Conservation (phyloP, 1,140 invertebrate species). For the Chionoecetes opilio region DNA sequence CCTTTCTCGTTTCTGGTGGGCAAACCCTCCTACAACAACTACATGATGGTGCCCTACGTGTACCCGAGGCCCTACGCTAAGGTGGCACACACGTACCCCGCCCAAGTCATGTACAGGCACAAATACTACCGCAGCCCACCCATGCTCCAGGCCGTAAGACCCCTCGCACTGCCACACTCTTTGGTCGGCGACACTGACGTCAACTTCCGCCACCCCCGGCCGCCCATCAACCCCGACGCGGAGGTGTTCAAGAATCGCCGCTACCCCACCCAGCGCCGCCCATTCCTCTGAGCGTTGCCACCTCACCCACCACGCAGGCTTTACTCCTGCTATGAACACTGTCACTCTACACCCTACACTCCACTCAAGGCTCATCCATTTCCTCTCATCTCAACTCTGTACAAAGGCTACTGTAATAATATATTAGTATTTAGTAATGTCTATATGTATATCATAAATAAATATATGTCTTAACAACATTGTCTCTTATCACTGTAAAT, state of each 20-base stretch:
- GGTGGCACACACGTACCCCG: too few species aligned
- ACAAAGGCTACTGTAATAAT: neutral
- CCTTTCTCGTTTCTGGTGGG: slow-evolving; percentile 59
- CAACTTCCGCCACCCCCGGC: slow-evolving; percentile 86
- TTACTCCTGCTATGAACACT: neutral
- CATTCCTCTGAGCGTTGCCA: neutral
- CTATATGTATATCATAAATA: neutral
- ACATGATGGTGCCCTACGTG: slow-evolving; percentile 83
- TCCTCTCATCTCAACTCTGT: slow-evolving; percentile 33
- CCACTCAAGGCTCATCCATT: neutral
- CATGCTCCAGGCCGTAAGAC: neutral
- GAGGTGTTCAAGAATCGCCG: neutral
- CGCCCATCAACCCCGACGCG: slow-evolving; percentile 71
- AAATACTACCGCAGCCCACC: neutral
- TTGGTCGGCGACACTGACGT: slow-evolving; percentile 90
- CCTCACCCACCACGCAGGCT: neutral
- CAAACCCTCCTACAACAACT: slow-evolving; percentile 55
- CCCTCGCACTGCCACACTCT: slow-evolving; percentile 51
- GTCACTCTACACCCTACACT: neutral
- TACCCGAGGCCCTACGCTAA: neutral
- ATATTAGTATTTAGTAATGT: slow-evolving; percentile 40
- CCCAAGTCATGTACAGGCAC: neutral
- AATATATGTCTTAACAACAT: neutral
- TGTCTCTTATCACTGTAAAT: too few species aligned
- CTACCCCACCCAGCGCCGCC: neutral